A percentile compares a stretch with the other conserved stretches of the same genome.
Conservation (phyloP, 2,113 vertebrate genomes). For the Eptesicus fuscus region DNA sequence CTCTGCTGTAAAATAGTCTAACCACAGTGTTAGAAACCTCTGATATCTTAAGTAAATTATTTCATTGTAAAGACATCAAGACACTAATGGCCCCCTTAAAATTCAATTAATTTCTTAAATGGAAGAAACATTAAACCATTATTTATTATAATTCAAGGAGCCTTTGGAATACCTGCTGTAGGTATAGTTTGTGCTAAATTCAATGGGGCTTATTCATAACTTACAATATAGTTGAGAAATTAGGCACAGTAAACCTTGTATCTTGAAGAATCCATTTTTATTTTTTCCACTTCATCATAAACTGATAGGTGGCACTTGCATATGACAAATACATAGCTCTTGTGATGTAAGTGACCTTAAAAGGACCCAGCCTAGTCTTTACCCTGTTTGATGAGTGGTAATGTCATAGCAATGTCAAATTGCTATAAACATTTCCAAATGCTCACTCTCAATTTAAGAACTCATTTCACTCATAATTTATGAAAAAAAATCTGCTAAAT, state of each 20-base stretch:
- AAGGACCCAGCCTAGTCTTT: not conserved
- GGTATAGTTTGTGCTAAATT: not conserved
- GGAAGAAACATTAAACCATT: not conserved
- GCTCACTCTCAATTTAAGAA: not conserved
- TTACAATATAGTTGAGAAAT: not conserved
- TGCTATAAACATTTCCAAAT: not conserved
- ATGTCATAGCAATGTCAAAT: not conserved
- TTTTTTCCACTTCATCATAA: not conserved
- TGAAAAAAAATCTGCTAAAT: not conserved
- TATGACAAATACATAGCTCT: not conserved
- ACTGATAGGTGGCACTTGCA: not conserved
- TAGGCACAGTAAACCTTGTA: not conserved
- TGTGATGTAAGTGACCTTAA: not conserved
- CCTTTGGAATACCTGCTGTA: not conserved
- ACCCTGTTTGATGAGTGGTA: not conserved
- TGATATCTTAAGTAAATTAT: not conserved
- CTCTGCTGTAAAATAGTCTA: not conserved
- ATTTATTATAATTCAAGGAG: not conserved
- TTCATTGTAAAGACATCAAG: not conserved
- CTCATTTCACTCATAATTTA: not conserved
- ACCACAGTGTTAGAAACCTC: not conserved
- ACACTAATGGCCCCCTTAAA: constrained; percentile 33
- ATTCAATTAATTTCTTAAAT: constrained; percentile 38
- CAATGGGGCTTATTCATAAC: not conserved
- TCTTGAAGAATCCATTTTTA: not conserved